Evolutionary conservation across 2,888 invertebrate species (phyloP), one percentile per base, ranked within the genome.

Genomic region (Zaprionus obscuricornis): DNA sequence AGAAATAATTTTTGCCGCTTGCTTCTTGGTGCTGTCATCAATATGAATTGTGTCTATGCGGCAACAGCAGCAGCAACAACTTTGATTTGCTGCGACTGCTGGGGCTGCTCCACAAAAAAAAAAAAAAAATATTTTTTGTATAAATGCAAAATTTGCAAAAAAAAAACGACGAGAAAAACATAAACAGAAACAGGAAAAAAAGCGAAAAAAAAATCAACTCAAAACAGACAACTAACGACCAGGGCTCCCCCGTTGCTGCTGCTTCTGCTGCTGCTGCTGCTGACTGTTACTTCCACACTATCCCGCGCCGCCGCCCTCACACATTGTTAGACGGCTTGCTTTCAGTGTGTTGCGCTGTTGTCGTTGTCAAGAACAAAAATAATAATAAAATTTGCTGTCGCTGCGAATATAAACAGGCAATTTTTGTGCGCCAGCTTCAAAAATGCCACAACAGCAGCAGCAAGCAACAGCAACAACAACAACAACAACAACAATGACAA

Each of bases 361-460:
- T 73, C 74, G 77, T 78, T 84, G 85, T 85, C 82, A 78, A 81
- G 70, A 85, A 85, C 79, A 74, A 79, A 82, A 83, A 82, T 82
- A 78, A 78, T 85, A 82, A 79, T 82, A 81, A 83, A 78, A 85
- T 78, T 82, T 85, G 79, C 79, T 85, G 85, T 85, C 79, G 79
- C 83, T 81, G 79, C 79, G 83, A 81, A 81, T 85, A 81, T 81
- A 85, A 81, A 85, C 79, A 81, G 85, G 85, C 84, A 82, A 85
- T 81, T 81, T 82, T 74, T 81, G 82, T 75, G 70, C 57, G 36
- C 18, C 22, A 6, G 51, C 55, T 62, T 40, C 59, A 60, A 69
- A 65, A 65, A 60, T 66, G 71, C 66, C 66, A 66, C 45, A 74
- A 55, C 60, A 74, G 50, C 63, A 40, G 20, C 45, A 54, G 22